Evolutionary conservation across 2,797 vertebrate species (phyloP), one percentile per base, ranked within the genome.

Genomic region (Darevskia mixta): DNA sequence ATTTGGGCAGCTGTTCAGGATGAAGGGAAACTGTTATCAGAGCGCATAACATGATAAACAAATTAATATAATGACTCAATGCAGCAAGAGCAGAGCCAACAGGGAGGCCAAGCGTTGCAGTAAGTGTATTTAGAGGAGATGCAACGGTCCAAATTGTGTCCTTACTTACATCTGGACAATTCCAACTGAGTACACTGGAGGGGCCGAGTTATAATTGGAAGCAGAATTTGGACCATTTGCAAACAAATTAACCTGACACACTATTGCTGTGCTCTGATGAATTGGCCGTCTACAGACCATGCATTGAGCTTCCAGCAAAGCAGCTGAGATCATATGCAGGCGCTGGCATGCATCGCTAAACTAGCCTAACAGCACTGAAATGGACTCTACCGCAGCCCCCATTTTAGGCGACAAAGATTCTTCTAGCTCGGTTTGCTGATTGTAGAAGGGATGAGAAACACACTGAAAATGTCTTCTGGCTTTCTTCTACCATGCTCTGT

Each of bases 21-120:
- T 88, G 61, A 91, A 89, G 77, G 66, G 55, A 91, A 83, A 85
- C 41, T 72, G 71, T 89, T 91, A 88, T 87, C 81, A 69, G 76
- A 89, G 41, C 73, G 49, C 81, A 89, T 71, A 89, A 71, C 84
- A 87, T 79, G 71, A 78, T 78, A 85, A 91, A 87, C 82, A 89
- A 86, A 86, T 84, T 77, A 89, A 87, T 91, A 80, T 91, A 91
- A 91, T 87, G 85, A 89, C 58, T 75, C n/a, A 82, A 77, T 79
- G 75, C 49, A 32, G 72, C 81, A 77, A 87, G 71, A 85, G 27
- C n/a, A 58, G 41, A 85, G 41, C 72, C 76, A 91, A 89, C 5
- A 10, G 82, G 64, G 58, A 91, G 29, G 18, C 64, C 79, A 72
- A 86, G 29, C 78, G 72, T 64, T 77, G 83, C 49, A 8, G 35